phyloP scores from a whole-genome alignment of 1,140 invertebrate genomes.

The Drosophila mauritiana region DNA sequence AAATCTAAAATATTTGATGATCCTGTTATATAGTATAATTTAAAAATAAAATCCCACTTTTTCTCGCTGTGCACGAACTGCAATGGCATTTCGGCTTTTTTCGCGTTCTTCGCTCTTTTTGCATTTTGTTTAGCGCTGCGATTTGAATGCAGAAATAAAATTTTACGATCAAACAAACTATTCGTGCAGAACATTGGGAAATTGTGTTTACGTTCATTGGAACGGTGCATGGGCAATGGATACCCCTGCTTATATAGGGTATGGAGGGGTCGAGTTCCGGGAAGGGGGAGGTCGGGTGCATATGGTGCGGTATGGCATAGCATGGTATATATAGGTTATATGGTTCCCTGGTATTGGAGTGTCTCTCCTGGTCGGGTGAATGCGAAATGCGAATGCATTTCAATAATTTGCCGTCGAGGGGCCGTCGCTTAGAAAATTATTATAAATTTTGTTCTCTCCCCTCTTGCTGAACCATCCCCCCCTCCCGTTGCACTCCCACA shows the following conservation, averaged over 20 bases:
- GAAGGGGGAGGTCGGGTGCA: background rate
- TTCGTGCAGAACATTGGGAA: conserved; percentile 81
- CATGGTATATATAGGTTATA: conserved; percentile 20
- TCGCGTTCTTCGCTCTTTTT: conserved; percentile 17
- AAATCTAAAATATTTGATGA: background rate
- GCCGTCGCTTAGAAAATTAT: conserved; percentile 78
- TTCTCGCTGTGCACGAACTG: conserved; percentile 16
- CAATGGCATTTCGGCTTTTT: conserved; percentile 51
- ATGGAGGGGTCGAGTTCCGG: conserved; percentile 4
- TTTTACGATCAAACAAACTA: conserved; percentile 82
- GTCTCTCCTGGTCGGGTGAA: conserved; percentile 36
- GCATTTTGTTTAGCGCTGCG: conserved; percentile 61
- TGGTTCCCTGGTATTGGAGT: conserved; percentile 25
- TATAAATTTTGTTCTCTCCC: conserved; percentile 61
- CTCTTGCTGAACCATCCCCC: background rate
- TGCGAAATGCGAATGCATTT: conserved; percentile 77
- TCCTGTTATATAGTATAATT: background rate
- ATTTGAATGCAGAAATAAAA: conserved; percentile 81
- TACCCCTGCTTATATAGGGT: conserved; percentile 5
- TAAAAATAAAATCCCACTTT: background rate
- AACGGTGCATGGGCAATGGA: conserved; percentile 34
- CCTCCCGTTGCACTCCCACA: conserved; percentile 1
- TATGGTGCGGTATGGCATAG: background rate
- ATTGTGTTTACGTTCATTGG: conserved; percentile 75
- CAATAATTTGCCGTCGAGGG: conserved; percentile 77